Conservation (phyloP, 2,797 vertebrate species). For the Crax fasciolata region DNA sequence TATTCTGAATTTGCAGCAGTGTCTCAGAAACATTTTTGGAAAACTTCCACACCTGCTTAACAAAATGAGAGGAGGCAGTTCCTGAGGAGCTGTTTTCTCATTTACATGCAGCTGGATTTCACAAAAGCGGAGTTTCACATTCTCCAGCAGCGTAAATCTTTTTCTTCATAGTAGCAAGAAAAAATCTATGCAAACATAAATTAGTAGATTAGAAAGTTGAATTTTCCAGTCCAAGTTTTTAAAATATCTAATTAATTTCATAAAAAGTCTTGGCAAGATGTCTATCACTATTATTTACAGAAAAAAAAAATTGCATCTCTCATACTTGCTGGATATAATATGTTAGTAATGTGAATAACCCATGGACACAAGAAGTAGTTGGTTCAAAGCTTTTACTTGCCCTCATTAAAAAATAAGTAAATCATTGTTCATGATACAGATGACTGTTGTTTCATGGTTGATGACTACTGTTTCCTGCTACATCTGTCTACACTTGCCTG, state of each 20-base stretch:
- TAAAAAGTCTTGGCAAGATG: neutral
- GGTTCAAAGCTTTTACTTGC: neutral
- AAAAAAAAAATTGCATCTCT: neutral
- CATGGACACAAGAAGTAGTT: neutral
- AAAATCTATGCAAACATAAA: neutral
- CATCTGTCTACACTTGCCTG: neutral
- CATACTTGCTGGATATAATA: neutral
- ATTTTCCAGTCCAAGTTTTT: neutral
- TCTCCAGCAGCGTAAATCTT: neutral
- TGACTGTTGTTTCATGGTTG: neutral
- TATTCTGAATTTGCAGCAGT: neutral
- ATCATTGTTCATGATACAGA: neutral
- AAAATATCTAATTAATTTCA: neutral
- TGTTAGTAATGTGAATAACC: neutral
- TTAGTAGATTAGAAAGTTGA: neutral
- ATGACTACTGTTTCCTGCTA: neutral
- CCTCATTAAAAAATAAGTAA: neutral
- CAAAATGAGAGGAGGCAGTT: neutral
- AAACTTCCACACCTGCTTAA: conserved; percentile 37
- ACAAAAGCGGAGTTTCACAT: neutral
- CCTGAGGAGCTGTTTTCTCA: conserved; percentile 22
- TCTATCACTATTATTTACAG: neutral
- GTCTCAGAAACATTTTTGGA: conserved; percentile 13
- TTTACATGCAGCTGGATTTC: conserved; percentile 41
- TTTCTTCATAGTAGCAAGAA: neutral